Conservation (phyloP, 2,797 vertebrate species). For the Oreochromis mossambicus region DNA sequence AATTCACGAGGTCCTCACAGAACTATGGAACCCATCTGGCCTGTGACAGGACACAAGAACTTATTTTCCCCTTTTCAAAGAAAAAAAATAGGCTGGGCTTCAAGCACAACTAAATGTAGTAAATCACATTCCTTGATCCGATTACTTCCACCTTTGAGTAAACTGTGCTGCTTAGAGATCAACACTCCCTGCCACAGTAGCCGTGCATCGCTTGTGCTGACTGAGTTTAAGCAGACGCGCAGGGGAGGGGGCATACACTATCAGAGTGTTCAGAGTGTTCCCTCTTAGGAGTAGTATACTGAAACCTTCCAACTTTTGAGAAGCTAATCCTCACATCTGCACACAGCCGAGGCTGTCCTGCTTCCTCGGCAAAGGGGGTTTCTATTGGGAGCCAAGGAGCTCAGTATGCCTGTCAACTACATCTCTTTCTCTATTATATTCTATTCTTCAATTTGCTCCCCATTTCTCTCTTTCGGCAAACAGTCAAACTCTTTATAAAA, state of each 20-base stretch:
- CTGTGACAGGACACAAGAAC: slow-evolving; percentile 2
- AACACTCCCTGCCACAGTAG: slow-evolving; percentile 13
- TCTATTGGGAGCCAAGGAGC: slow-evolving; percentile 20
- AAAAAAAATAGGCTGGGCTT: not conserved
- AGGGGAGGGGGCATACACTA: not conserved
- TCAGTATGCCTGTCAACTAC: not conserved
- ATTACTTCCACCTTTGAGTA: slow-evolving; percentile 50
- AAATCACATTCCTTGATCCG: slow-evolving; percentile 46
- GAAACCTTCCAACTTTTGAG: slow-evolving; percentile 33
- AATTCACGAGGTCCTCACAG: slow-evolving; percentile 27
- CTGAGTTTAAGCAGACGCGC: slow-evolving; percentile 18
- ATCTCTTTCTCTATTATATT: not conserved
- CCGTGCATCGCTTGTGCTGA: slow-evolving; percentile 21
- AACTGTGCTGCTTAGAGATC: slow-evolving; percentile 37
- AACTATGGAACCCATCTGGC: not conserved
- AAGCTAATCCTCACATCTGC: slow-evolving; percentile 53
- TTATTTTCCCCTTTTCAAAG: slow-evolving; percentile 21
- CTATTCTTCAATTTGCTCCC: slow-evolving; percentile 18
- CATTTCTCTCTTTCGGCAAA: slow-evolving; percentile 5
- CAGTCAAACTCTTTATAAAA: slow-evolving; percentile 26
- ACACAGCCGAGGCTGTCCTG: slow-evolving; percentile 3
- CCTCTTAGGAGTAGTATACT: slow-evolving; percentile 4
- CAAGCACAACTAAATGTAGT: slow-evolving; percentile 34
- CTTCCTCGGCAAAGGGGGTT: slow-evolving; percentile 16
- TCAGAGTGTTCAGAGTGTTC: slow-evolving; percentile 6